Evolutionary conservation across 37 sponge, comb jelly and placozoan genomes (phyloP), one percentile per base, ranked within the genome.

Genomic region (Tethya wilhelma): DNA sequence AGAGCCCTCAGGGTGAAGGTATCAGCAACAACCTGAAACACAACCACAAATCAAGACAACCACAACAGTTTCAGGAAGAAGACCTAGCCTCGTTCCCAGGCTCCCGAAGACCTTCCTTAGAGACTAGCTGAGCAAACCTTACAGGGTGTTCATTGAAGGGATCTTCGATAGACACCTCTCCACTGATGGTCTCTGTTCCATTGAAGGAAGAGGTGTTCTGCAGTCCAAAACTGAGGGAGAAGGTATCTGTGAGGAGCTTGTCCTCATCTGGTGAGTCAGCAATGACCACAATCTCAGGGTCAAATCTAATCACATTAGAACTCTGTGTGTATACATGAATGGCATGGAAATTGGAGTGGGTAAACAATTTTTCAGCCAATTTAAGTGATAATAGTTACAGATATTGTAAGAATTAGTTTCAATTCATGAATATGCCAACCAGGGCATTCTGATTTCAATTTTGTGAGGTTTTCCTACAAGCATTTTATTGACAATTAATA

Each of bases 251-350:
- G 19, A 82, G 64, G 2, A 42, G 22, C 6, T 71, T 60, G 14
- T 11, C 17, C 28, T 25, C 44, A 3, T 3, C 28, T 20, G 37
- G 34, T 25, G 72, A 39, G 28, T 63, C 82, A 5, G 64, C 63
- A 14, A 72, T 38, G 17, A 75, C 59, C 7, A 71, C 59, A 44
- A 81, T 71, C 26, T 74, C 73, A 22, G 72, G 71, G 46, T 36
- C 40, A 29, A 81, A 56, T 33, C 66, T 66, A 42, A 67, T 73
- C 26, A 38, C 31, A 6, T 45, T 33, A 53, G 73, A 53, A 5
- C 53, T 32, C 2, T 40, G 22, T 2, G 32, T 72, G 42, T 72
- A 30, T 2, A 30, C 14, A 34, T 31, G 39, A 67, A 20, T 19
- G 33, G 29, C 31, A 43, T 34, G 2, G n/a, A 22, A 46, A 17